A percentile compares a stretch with the other conserved stretches of the same genome.
Conservation (phyloP, 2,797 vertebrate species). For the Anguilla megastoma region DNA sequence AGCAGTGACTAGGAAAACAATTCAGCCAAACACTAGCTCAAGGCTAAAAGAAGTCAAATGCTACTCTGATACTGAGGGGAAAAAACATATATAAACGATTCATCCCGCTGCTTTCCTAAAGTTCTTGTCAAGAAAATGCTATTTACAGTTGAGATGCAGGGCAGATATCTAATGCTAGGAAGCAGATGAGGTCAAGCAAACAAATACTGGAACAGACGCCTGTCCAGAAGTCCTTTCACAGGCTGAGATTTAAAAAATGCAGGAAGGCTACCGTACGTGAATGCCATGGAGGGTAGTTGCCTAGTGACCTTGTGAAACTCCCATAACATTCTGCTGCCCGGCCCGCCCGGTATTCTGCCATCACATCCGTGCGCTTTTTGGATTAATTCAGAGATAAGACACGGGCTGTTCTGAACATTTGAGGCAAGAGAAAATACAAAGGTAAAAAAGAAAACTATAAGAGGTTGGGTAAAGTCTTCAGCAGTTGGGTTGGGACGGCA, state of each 20-base stretch:
- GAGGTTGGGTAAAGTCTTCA: conserved; percentile 72
- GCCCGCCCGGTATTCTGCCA: no score
- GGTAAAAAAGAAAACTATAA: conserved; percentile 50
- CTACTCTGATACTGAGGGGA: not conserved
- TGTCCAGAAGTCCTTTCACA: not conserved
- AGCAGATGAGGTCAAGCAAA: conserved; percentile 8
- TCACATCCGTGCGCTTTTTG: no score
- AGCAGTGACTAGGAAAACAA: conserved; percentile 60
- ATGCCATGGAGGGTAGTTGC: not conserved
- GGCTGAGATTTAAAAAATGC: not conserved
- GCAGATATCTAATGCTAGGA: conserved; percentile 15
- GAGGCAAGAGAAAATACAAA: no score
- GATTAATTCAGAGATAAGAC: no score
- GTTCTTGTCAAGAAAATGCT: not conserved
- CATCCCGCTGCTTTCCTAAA: not conserved
- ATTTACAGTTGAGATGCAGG: conserved; percentile 7
- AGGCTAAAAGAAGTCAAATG: not conserved
- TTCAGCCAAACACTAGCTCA: conserved; percentile 65
- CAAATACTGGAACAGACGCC: conserved; percentile 14
- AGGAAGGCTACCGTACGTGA: not conserved
- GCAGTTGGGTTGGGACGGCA: not conserved
- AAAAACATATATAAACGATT: not conserved
- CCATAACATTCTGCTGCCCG: not conserved
- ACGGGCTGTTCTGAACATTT: no score
- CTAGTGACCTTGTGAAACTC: not conserved